Percentiles rank a stretch among this genome's conserved stretches.
phyloP scores from a whole-genome alignment of 2,888 invertebrate genomes.

The Perizoma flavofasciatum region DNA sequence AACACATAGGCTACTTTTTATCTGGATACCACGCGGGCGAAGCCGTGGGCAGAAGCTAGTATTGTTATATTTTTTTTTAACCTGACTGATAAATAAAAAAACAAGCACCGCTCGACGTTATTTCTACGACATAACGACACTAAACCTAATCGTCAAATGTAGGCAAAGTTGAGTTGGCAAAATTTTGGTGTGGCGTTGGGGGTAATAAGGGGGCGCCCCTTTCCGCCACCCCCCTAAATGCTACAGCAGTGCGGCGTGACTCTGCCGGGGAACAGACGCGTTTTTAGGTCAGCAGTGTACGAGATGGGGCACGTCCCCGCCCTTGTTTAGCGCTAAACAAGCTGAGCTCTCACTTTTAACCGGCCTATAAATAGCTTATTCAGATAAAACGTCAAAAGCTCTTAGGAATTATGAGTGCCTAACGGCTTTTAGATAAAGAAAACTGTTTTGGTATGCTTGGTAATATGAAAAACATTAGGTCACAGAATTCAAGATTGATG shows the following conservation, averaged over 20 bases:
- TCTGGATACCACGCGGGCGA: too few relatives aligned
- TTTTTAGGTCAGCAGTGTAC: constrained; percentile 33
- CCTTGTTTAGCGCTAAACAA: constrained; percentile 24
- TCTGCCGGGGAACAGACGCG: constrained; percentile 48
- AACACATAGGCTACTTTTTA: too few relatives aligned
- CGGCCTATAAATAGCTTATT: constrained; percentile 13
- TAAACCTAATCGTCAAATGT: constrained; percentile 19
- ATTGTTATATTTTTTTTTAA: too few relatives aligned
- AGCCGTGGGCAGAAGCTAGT: too few relatives aligned
- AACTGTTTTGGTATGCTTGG: too few relatives aligned
- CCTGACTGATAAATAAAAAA: too few relatives aligned
- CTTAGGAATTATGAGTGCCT: not conserved
- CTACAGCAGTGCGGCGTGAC: constrained; percentile 67
- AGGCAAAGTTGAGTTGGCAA: constrained; percentile 29
- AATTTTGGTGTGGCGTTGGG: constrained; percentile 42
- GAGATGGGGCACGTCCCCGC: constrained; percentile 25
- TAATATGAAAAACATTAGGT: too few relatives aligned
- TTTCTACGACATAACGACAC: not conserved
- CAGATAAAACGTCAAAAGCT: constrained; percentile 6
- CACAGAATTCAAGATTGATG: too few relatives aligned
- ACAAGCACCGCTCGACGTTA: too few relatives aligned
- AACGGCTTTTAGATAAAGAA: not conserved
- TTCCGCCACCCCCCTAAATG: constrained; percentile 42
- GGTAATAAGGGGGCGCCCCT: constrained; percentile 12
- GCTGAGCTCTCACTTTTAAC: constrained; percentile 26